Conservation (phyloP, 2,888 invertebrate genomes). For the Thymelicus lineola region DNA sequence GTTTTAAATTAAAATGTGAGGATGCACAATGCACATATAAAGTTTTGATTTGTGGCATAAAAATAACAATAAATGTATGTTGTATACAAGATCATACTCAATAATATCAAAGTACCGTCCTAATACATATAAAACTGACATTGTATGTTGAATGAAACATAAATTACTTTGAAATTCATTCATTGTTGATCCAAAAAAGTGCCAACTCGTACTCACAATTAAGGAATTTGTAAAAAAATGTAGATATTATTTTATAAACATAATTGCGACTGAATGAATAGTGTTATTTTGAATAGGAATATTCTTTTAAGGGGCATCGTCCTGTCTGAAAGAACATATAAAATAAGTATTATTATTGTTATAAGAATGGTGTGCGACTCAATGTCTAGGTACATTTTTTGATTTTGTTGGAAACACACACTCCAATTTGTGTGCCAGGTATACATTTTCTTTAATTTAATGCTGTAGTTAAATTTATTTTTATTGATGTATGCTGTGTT, state of each 20-base stretch:
- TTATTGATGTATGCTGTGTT: background rate
- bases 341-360: conserved; percentile 33
- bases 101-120: conserved; percentile 40
- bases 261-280: conserved; percentile 51
- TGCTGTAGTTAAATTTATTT: conserved; percentile 1
- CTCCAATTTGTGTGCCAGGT: background rate
- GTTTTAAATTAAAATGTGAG: no score
- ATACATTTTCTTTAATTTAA: background rate
- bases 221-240: conserved; percentile 34
- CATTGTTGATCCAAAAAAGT: conserved; percentile 23
- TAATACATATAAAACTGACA: conserved; percentile 26
- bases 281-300: conserved; percentile 45
- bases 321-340: conserved; percentile 19
- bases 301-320: conserved; percentile 23
- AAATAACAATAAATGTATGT: background rate
- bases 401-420: background rate
- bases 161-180: background rate
- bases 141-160: background rate
- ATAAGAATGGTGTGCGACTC: conserved; percentile 19
- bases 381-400: background rate
- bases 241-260: conserved; percentile 44
- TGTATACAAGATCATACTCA: background rate
- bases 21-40: background rate
- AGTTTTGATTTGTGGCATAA: background rate
- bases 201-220: conserved; percentile 30